Conservation (phyloP, 1,140 invertebrate species). For the Coenobita brevimanus region DNA sequence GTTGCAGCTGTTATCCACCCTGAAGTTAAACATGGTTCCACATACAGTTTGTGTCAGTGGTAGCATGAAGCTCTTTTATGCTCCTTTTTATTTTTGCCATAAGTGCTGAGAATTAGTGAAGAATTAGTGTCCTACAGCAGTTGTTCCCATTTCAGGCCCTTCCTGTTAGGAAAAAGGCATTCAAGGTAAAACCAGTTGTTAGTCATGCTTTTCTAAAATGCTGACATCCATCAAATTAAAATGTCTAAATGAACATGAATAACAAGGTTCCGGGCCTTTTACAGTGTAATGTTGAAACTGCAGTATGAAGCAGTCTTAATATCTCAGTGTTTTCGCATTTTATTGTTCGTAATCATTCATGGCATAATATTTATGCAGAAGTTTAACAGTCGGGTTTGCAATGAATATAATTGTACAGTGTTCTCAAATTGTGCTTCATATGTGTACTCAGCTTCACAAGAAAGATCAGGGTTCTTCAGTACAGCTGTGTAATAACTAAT, state of each 20-base stretch:
- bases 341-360: no score
- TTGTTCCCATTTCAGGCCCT: constrained; percentile 63
- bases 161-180: constrained; percentile 64
- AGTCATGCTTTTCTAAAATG: constrained; percentile 55
- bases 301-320: neutral
- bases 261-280: constrained; percentile 51
- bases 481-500: no score
- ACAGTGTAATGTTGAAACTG: neutral
- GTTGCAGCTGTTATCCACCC: neutral
- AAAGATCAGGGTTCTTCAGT: no score
- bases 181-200: constrained; percentile 54
- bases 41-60: neutral
- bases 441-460: no score
- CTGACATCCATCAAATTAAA: constrained; percentile 30
- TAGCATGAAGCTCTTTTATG: neutral
- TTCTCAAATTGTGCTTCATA: no score
- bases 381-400: no score
- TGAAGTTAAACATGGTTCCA: neutral
- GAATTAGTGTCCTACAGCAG: constrained; percentile 50
- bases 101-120: constrained; percentile 44
- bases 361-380: no score
- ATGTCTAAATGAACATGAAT: constrained; percentile 9
- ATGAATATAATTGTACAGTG: no score
- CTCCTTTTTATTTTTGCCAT: constrained; percentile 30
- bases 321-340: neutral